phyloP scores from a whole-genome alignment of 2,888 invertebrate species.

The Clistopyga incitator region DNA sequence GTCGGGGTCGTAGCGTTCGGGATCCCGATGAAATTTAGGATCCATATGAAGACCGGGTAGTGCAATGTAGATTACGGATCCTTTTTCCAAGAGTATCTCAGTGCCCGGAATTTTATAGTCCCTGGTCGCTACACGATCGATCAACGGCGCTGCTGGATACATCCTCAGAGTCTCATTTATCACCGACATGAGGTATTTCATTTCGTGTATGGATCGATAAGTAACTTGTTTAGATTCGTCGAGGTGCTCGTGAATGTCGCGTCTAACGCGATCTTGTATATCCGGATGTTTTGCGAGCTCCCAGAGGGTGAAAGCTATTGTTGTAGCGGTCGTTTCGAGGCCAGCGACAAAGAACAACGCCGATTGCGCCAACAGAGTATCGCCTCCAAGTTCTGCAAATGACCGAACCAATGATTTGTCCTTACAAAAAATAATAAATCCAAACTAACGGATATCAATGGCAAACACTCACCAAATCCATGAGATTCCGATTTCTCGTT shows the following conservation, averaged over 20 bases:
- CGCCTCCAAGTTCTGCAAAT: constrained; percentile 75
- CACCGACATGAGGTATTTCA: constrained; percentile 78
- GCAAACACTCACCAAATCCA: constrained; percentile 75
- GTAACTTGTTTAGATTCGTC: constrained; percentile 69
- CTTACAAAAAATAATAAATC: too few species aligned
- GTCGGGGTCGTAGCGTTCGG: constrained; percentile 76
- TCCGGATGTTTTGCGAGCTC: constrained; percentile 76
- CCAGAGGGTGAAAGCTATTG: constrained; percentile 73
- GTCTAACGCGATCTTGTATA: constrained; percentile 73
- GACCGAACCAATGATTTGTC: background rate
- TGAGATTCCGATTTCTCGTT: constrained; percentile 69
- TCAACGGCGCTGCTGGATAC: constrained; percentile 77
- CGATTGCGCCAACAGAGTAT: constrained; percentile 76
- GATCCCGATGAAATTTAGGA: constrained; percentile 72
- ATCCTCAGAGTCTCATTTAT: constrained; percentile 77
- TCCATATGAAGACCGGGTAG: constrained; percentile 75
- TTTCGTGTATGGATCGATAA: constrained; percentile 74
- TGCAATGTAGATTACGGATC: constrained; percentile 73
- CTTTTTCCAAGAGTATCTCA: constrained; percentile 75
- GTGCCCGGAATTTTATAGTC: constrained; percentile 79
- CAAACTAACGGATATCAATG: too few species aligned
- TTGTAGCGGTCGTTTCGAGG: constrained; percentile 74
- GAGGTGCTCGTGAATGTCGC: constrained; percentile 71
- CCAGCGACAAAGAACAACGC: constrained; percentile 78
- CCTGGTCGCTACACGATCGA: constrained; percentile 73